These are phyloP conservation scores for Melanostoma mellinum DNA, from an alignment of 2,888 invertebrate species.

Conservation along the genomic window DNA sequence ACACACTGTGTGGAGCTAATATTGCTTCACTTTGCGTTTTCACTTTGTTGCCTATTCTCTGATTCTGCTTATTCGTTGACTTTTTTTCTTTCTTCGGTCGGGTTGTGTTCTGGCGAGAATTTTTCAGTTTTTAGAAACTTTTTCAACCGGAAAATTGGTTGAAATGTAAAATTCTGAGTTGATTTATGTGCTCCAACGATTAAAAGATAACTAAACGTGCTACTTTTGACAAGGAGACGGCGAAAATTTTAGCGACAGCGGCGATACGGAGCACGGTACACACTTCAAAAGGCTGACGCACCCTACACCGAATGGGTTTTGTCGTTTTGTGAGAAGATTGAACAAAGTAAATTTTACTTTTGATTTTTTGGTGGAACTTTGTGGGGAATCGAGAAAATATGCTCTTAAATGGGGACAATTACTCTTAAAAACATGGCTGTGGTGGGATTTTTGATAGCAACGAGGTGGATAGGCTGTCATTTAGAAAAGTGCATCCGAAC, in stretches of 20 bases:
- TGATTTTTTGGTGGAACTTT: slow-evolving; percentile 35
- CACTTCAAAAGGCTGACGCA: slow-evolving; percentile 69
- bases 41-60: slow-evolving; percentile 56
- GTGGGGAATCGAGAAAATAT: background rate
- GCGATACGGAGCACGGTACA: slow-evolving; percentile 43
- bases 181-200: slow-evolving; percentile 21
- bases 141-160: slow-evolving; percentile 6
- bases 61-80: slow-evolving; percentile 46
- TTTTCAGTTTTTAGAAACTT: slow-evolving; percentile 22
- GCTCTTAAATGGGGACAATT: slow-evolving; percentile 10
- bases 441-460: slow-evolving; percentile 48
- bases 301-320: slow-evolving; percentile 65
- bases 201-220: slow-evolving; percentile 45
- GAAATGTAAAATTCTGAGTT: slow-evolving; percentile 12
- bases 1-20: slow-evolving; percentile 64
- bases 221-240: slow-evolving; percentile 34
- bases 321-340: slow-evolving; percentile 33
- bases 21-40: slow-evolving; percentile 64
- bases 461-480: slow-evolving; percentile 34
- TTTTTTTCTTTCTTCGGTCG: slow-evolving; percentile 33
- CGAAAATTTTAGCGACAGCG: slow-evolving; percentile 33
- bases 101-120: slow-evolving; percentile 47
- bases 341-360: slow-evolving; percentile 66
- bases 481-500: background rate
- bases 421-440: slow-evolving; percentile 43